phyloP scores from a whole-genome alignment of 2,888 invertebrate genomes.

The Venustoraphidia nigricollis region DNA sequence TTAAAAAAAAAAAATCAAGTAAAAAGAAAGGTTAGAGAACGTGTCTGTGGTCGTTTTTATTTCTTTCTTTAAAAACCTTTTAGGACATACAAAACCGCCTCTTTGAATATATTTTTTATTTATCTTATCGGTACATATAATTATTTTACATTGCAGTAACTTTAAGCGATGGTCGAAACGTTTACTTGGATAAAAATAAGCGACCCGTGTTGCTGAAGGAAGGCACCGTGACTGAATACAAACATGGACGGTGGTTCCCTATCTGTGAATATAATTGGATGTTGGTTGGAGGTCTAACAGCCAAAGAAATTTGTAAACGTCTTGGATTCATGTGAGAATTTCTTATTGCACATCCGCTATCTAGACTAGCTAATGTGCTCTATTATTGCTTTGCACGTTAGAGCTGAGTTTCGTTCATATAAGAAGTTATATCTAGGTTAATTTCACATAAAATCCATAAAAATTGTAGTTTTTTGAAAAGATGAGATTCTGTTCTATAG shows the following conservation, averaged over 20 bases:
- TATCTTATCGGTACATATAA: neutral
- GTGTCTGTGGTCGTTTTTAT: neutral
- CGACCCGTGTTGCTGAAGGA: slow-evolving; percentile 40
- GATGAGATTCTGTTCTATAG: too few relatives aligned
- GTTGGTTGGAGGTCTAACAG: slow-evolving; percentile 24
- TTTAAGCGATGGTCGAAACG: slow-evolving; percentile 44
- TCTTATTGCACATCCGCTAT: too few relatives aligned
- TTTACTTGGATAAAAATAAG: slow-evolving; percentile 41
- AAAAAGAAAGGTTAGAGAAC: neutral
- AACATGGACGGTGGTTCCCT: slow-evolving; percentile 47
- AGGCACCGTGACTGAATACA: slow-evolving; percentile 47
- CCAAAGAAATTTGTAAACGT: slow-evolving; percentile 42
- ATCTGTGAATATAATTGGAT: slow-evolving; percentile 38
- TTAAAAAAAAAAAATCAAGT: too few relatives aligned
- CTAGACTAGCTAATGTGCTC: too few relatives aligned
- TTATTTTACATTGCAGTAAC: slow-evolving; percentile 35
- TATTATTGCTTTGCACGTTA: too few relatives aligned
- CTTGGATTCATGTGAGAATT: slow-evolving; percentile 46
- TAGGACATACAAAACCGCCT: neutral
- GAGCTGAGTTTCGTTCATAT: too few relatives aligned
- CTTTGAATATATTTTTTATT: too few relatives aligned
- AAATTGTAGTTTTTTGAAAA: too few relatives aligned
- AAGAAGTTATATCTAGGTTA: too few relatives aligned
- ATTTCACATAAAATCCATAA: too few relatives aligned
- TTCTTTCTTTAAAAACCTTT: neutral